Evolutionary conservation across 1,140 invertebrate genomes (phyloP).

Genomic region (Drosophila repletoides): DNA sequence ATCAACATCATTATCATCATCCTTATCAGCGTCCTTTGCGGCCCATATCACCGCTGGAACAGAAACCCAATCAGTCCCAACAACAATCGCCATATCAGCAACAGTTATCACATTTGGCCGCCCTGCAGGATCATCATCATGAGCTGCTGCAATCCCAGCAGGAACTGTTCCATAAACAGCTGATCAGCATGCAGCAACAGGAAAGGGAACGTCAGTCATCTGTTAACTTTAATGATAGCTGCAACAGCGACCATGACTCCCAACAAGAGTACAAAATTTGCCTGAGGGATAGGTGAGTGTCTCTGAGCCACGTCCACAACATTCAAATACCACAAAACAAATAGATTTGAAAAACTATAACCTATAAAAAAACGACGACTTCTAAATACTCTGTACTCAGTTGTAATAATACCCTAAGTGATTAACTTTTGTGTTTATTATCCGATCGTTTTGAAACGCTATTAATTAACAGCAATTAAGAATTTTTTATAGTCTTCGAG

Average conservation of each 20-base stretch:
- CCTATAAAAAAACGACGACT: not conserved
- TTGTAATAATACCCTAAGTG: no score
- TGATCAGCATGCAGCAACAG: slow-evolving; percentile 63
- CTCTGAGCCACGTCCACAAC: slow-evolving; percentile 32
- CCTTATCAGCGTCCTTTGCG: slow-evolving; percentile 63
- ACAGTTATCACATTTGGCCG: slow-evolving; percentile 57
- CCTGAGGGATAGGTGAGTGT: slow-evolving; percentile 81
- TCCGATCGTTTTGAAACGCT: no score
- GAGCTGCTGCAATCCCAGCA: slow-evolving; percentile 65
- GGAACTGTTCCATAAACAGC: slow-evolving; percentile 64
- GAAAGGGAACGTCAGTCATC: slow-evolving; percentile 41
- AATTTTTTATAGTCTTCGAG: no score
- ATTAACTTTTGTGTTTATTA: no score
- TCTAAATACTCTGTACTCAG: not conserved
- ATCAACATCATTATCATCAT: slow-evolving; percentile 53
- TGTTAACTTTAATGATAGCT: slow-evolving; percentile 55
- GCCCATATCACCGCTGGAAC: slow-evolving; percentile 40
- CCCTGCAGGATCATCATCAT: slow-evolving; percentile 67
- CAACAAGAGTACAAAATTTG: slow-evolving; percentile 75
- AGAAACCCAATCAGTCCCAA: slow-evolving; percentile 23
- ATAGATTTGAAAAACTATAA: not conserved
- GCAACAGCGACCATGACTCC: slow-evolving; percentile 66
- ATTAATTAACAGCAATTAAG: no score
- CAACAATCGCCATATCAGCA: slow-evolving; percentile 57
- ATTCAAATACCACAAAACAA: not conserved